These are phyloP conservation scores for Drosophila azteca DNA, from an alignment of 1,140 invertebrate species.

Conservation along the genomic window DNA sequence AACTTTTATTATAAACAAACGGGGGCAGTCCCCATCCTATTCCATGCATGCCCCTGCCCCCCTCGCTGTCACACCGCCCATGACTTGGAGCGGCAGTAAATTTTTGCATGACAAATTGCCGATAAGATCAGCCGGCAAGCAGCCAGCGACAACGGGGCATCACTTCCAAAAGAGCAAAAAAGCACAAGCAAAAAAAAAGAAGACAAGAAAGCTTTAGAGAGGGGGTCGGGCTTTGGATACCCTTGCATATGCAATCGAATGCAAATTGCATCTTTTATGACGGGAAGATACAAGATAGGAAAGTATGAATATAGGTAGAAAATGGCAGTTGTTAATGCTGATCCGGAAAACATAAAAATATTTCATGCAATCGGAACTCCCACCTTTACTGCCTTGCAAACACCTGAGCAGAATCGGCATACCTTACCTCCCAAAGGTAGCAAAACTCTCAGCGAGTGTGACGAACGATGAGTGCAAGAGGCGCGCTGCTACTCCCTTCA, in stretches of 20 bases:
- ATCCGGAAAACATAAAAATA: neutral
- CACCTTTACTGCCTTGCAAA: too few species aligned
- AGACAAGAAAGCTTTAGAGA: neutral
- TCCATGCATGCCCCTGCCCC: too few species aligned
- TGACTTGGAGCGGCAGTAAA: slow-evolving; percentile 65
- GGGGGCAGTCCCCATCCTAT: slow-evolving; percentile 27
- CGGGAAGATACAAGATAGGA: too few species aligned
- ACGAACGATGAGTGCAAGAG: slow-evolving; percentile 49
- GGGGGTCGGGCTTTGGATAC: too few species aligned
- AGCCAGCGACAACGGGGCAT: slow-evolving; percentile 46
- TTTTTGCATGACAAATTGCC: slow-evolving; percentile 82
- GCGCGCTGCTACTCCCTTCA: slow-evolving; percentile 15
- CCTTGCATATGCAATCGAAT: too few species aligned
- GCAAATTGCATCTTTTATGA: too few species aligned
- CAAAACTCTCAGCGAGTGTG: slow-evolving; percentile 56
- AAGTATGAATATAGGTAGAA: too few species aligned
- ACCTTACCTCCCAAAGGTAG: too few species aligned
- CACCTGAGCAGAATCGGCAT: too few species aligned
- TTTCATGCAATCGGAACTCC: too few species aligned
- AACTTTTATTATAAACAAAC: slow-evolving; percentile 74
- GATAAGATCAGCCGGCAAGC: slow-evolving; percentile 72
- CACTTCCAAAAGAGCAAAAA: slow-evolving; percentile 51
- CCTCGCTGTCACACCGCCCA: neutral
- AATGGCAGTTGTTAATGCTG: too few species aligned
- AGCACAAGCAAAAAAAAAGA: neutral